Percentiles rank a stretch among this genome's conserved stretches.
phyloP scores from a whole-genome alignment of 1,140 invertebrate species.

The Hypothenemus hampei region DNA sequence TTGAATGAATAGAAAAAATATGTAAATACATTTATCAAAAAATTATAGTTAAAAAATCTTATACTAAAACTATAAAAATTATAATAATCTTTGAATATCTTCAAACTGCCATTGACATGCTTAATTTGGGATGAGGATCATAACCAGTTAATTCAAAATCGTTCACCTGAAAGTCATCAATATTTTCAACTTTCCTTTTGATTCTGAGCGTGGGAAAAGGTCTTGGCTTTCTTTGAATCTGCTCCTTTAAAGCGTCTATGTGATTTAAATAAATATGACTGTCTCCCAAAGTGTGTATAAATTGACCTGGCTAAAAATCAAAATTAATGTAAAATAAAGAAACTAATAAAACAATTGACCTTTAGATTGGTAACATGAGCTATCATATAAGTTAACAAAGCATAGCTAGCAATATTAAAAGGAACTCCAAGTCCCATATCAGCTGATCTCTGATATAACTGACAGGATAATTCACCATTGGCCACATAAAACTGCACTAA shows the following conservation, averaged over 20 bases:
- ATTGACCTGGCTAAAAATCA: constrained; percentile 77
- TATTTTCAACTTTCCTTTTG: constrained; percentile 62
- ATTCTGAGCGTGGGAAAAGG: constrained; percentile 82
- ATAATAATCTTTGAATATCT: background rate
- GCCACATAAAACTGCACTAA: constrained; percentile 93
- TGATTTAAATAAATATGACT: constrained; percentile 96
- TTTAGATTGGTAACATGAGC: constrained; percentile 89
- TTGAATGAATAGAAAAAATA: too few species aligned
- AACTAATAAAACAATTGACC: constrained; percentile 43
- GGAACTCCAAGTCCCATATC: constrained; percentile 98
- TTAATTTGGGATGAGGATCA: constrained; percentile 84
- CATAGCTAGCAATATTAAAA: constrained; percentile 98
- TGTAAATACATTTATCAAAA: too few species aligned
- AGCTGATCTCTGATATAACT: constrained; percentile 94
- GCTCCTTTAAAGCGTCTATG: constrained; percentile 76
- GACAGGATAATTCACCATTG: constrained; percentile 78
- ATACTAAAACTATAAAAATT: background rate
- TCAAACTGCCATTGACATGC: constrained; percentile 96
- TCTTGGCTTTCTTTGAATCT: constrained; percentile 73
- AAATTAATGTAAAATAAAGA: constrained; percentile 7
- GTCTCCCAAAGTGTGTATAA: constrained; percentile 95
- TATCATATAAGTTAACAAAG: constrained; percentile 92
- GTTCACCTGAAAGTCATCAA: constrained; percentile 86
- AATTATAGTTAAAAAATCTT: background rate
- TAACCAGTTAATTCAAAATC: constrained; percentile 89